Percentiles rank a stretch among this genome's conserved stretches.
Conservation (phyloP, 2,888 invertebrate species). For the Galeruca laticollis region DNA sequence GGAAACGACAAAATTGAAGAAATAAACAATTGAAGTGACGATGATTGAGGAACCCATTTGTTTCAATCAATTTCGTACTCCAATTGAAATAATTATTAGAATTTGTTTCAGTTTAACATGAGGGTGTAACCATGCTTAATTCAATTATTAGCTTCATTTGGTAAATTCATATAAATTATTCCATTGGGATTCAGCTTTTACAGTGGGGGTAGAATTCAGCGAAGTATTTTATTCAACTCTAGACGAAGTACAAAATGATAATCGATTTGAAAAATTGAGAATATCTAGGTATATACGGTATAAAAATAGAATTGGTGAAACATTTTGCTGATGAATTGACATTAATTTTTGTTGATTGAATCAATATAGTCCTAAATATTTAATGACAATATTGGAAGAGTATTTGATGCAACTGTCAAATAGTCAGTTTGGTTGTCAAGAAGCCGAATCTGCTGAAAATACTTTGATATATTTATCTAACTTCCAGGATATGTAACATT, state of each 20-base stretch:
- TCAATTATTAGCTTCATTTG: slow-evolving; percentile 12
- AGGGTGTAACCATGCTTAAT: slow-evolving; percentile 23
- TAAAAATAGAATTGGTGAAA: too few species aligned
- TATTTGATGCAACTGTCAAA: too few species aligned
- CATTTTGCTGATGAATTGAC: too few species aligned
- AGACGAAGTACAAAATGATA: background rate
- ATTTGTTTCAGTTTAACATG: slow-evolving; percentile 24
- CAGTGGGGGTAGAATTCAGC: background rate
- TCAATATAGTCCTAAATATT: too few species aligned
- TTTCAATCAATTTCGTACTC: slow-evolving; percentile 28
- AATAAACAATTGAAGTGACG: background rate
- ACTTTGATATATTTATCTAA: too few species aligned
- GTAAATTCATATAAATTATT: slow-evolving; percentile 7
- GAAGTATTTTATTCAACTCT: background rate
- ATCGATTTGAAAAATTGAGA: too few species aligned
- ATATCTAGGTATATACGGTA: too few species aligned
- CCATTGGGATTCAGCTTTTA: background rate
- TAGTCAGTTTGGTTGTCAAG: too few species aligned
- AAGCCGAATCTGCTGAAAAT: too few species aligned
- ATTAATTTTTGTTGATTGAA: too few species aligned
- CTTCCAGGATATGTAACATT: too few species aligned
- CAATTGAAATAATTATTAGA: slow-evolving; percentile 17
- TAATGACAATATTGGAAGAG: too few species aligned
- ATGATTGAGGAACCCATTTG: slow-evolving; percentile 23
- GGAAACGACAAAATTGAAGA: slow-evolving; percentile 4